Evolutionary conservation across 2,797 vertebrate genomes (phyloP).

Genomic region (Microtus agrestis): DNA sequence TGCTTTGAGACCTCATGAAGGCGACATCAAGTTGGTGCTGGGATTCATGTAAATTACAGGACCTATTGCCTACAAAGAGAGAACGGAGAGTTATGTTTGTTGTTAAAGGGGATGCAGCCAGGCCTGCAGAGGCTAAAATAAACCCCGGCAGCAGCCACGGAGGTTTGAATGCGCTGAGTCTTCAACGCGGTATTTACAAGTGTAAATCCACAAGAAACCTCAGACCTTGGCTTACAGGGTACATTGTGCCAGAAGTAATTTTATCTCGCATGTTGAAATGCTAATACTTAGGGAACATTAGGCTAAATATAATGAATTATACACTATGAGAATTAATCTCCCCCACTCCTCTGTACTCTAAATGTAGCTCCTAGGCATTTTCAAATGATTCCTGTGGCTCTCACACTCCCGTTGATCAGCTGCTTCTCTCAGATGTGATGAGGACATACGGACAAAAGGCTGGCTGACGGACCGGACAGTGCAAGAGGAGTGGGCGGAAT

Average conservation of each 20-base stretch:
- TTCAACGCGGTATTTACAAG: background rate
- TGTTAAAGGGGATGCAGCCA: background rate
- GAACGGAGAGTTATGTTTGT: background rate
- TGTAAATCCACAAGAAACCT: background rate
- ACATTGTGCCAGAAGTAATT: background rate
- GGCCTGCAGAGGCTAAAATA: background rate
- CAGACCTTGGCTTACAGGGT: background rate
- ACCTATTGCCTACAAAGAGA: background rate
- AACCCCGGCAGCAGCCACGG: background rate
- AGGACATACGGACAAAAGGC: background rate
- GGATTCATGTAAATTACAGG: background rate
- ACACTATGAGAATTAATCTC: background rate
- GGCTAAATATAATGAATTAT: slow-evolving; percentile 9
- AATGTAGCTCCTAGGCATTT: background rate
- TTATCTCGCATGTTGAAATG: slow-evolving; percentile 13
- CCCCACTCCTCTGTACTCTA: background rate
- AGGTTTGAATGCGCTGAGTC: background rate
- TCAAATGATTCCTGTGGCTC: background rate
- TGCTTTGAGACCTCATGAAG: background rate
- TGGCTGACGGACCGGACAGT: background rate
- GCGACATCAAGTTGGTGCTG: background rate
- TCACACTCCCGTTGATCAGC: background rate
- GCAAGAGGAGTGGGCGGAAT: background rate
- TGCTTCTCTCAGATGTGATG: background rate
- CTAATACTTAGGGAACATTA: background rate